A percentile compares a stretch with the other conserved stretches of the same genome.
Evolutionary conservation across 2,888 invertebrate species (phyloP).

Genomic region (Druceiella hillmani): DNA sequence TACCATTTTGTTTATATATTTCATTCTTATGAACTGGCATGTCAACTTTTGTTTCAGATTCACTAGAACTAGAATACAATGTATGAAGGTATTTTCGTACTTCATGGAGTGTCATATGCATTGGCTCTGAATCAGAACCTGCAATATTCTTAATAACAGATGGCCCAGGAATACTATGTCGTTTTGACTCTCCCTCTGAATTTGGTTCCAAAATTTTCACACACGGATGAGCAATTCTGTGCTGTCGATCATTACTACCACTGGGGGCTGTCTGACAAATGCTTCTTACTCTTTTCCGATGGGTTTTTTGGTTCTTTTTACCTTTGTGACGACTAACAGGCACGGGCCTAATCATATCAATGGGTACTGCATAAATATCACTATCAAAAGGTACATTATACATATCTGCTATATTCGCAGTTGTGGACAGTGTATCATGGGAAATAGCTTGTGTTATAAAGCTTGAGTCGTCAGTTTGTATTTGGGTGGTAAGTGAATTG

Average conservation of each 20-base stretch:
- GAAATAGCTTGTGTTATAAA: slow-evolving; percentile 88
- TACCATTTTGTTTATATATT: neutral
- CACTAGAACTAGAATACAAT: slow-evolving; percentile 71
- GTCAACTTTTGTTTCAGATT: slow-evolving; percentile 52
- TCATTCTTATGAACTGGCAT: slow-evolving; percentile 7
- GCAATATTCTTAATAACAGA: slow-evolving; percentile 51
- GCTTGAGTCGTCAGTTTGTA: slow-evolving; percentile 77
- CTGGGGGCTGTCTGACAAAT: slow-evolving; percentile 28
- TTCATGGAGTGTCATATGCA: slow-evolving; percentile 81
- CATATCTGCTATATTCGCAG: slow-evolving; percentile 77
- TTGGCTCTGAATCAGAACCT: slow-evolving; percentile 63
- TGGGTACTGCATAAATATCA: slow-evolving; percentile 81
- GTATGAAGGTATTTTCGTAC: slow-evolving; percentile 80
- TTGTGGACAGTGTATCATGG: slow-evolving; percentile 67
- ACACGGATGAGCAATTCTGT: too few species aligned
- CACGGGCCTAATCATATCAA: slow-evolving; percentile 69
- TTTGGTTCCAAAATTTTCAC: slow-evolving; percentile 26
- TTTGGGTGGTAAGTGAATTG: slow-evolving; percentile 71
- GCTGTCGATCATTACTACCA: too few species aligned
- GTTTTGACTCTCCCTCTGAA: slow-evolving; percentile 43
- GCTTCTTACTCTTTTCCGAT: slow-evolving; percentile 36
- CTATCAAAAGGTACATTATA: slow-evolving; percentile 87
- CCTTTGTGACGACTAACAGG: slow-evolving; percentile 37
- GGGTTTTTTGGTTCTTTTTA: slow-evolving; percentile 36
- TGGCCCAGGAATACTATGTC: slow-evolving; percentile 65